Evolutionary conservation across 2,888 invertebrate species (phyloP), one percentile per base, ranked within the genome.

Genomic region (Microctonus brassicae): DNA sequence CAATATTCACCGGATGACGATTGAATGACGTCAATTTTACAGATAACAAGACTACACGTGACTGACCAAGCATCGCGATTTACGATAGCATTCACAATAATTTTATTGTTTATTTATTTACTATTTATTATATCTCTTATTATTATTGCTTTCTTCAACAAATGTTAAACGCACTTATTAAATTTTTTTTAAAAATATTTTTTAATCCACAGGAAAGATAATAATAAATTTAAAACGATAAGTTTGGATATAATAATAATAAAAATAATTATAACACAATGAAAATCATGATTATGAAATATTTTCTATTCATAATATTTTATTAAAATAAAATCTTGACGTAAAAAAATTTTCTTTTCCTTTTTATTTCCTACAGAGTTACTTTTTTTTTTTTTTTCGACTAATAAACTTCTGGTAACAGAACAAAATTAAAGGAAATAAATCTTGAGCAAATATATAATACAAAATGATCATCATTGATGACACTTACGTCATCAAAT

Each of bases 11-110:
- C 67, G 61, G 66, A 74, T 73, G 67, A 72, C 74, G 67, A 70
- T 36, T 13, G 57, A 57, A 34, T 68, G 73, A 75, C 75, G 75
- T 73, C 67, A 70, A 69, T 65, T 20, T 55, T 52, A 52, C 10
- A n/a, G 64, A 63, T 58, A 60, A 69, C 67, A 34, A 58, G 4
- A 17, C 63, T 60, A 70, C 70, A 65, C 73, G 71, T 73, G 66
- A 67, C 65, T 69, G 69, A 39, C 66, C 53, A 61, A 64, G 61
- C 57, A 26, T 2, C 70, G 33, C 61, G 47, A 57, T 61, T 58
- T 63, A 17, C 53, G 39, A 61, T 29, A 55, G 9, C 53, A 13
- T 29, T 53, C 13, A 63, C 36, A 4, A 26, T 24, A 29, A 20
- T 61, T 66, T 61, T 39, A 63, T 57, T 39, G 66, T 68, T n/a